Evolutionary conservation across 2,888 invertebrate genomes (phyloP), one percentile per base, ranked within the genome.

Genomic region (Nephrotoma guestfalica): DNA sequence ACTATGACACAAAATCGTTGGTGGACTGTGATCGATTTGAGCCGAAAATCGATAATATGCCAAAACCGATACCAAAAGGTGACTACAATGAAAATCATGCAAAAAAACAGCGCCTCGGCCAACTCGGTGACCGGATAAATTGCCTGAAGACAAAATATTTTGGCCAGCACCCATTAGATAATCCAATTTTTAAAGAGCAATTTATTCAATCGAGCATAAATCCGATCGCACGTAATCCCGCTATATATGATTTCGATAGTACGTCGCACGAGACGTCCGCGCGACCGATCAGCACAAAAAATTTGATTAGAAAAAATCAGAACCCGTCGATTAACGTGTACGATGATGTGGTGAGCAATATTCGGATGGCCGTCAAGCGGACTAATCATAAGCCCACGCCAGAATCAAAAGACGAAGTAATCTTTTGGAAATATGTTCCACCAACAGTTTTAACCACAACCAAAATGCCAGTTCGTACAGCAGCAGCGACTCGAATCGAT

Each of bases 131-230:
- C 88, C 95, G 95, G 91, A 94, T 96, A 30, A 94, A 95, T 88
- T 96, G 96, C 89, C 93, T 95, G 42, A 95, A 95, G 90, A 92
- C 92, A 0, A 95, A 95, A 91, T 96, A 94, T 90, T 96, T 96
- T 90, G 96, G 95, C 0, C 92, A 93, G 87, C 93, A 96, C 90
- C 96, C 96, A 0, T 90, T 96, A 86, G 96, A 96, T 88, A 96
- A 94, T 91, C 96, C 96, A 0, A 92, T 96, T 88, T 96, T 96
- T 88, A 91, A 92, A 87, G 94, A 94, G 91, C 92, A 93, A 83
- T 89, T 86, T 2, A 86, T 87, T 13, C 30, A 43, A 45, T 71
- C 71, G 9, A 71, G 30, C 30, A 2, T 71, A 30, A 71, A 71
- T 71, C 71, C 71, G 30, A 15, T 51, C 51, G n/a, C n/a, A 51